Evolutionary conservation across 2,113 vertebrate genomes (phyloP), one percentile per base, ranked within the genome.

Genomic region (Cochlearius cochlearius): DNA sequence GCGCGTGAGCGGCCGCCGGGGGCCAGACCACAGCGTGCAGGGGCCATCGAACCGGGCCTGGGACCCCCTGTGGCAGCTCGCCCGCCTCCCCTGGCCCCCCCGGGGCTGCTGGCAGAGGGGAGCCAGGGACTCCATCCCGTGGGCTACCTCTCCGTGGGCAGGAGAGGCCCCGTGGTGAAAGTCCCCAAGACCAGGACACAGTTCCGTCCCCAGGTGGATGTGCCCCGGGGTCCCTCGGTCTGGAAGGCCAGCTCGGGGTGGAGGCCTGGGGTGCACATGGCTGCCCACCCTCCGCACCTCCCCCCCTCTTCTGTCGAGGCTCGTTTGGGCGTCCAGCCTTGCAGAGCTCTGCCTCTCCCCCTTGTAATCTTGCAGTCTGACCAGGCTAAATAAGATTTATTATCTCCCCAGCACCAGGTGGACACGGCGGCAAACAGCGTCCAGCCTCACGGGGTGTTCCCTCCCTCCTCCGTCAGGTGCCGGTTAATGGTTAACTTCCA

Each of bases 401-500:
- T 59, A 45, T 59, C 80, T 89, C 67, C 38, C 39, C 20, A 29
- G 78, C 30, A 38, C 30, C 36, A 52, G 26, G 27, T 4, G 21
- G 55, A 63, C 36, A 52, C 38, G 32, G 11, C 43, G 41, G 23
- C 68, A 82, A 88, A 82, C 4, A 84, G 34, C 75, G 90, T 81
- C 91, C 75, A 93, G 64, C 49, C 41, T 91, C n/a, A 17, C 27
- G 20, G 27, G 32, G 15, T 34, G 43, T 20, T 94, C 68, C 77
- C 39, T 56, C 53, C 45, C 59, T 62, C 30, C 71, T 60, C 60
- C 36, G 1, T n/a, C 16, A 15, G 58, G 19, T 50, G n/a, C 50
- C 3, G 2, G 73, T 89, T 96, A 97, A 95, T 96, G 39, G 82
- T 94, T 96, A 97, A 95, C 92, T 71, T 52, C 16, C 36, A 55